Base-by-base conservation (phyloP, 2,797 vertebrate species). In the Huso huso region DNA sequence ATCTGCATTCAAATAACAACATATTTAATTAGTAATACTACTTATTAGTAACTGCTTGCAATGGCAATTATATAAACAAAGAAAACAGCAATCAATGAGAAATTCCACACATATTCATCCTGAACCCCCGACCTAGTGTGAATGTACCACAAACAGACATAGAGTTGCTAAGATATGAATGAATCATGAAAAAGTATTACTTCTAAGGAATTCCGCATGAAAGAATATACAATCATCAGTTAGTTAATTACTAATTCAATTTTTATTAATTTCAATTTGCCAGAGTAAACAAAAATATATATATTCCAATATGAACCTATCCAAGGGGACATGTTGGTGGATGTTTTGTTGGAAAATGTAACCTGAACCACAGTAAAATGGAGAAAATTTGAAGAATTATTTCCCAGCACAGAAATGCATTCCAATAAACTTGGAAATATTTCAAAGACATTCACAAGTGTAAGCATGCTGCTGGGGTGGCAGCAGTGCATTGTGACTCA, bases 401-500 rank as follows among this genome's bases (percentile, higher is more conserved):
- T 69, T 69, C 65, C 68, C 52, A 71, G 70, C 68, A 66, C 68
- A 74, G 68, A 70, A 72, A 71, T 64, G 52, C 65, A 68, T 50
- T 69, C 68, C 63, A 1, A 4, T 13, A 8, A 70, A 57, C 48
- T 9, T 50, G 52, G 69, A 69, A 72, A 73, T 37, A 66, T 59
- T 69, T 67, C 53, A 7, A 65, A 0, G 49, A 70, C 58, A 18
- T 59, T 0, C 66, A 37, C 37, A 12, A 6, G 6, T 57, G 3
- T 0, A 55, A 55, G 70, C 55, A 11, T 13, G 8, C 69, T 66
- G 63, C 52, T 11, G 15, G 63, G 55, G 9, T 10, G 52, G 52
- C 4, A 55, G 9, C 52, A 9, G 2, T 37, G 37, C 37, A 37
- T 37, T 37, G 37, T 37, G 37, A 37, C 37, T 37, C 18, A 18